Evolutionary conservation across 2,113 vertebrate genomes (phyloP), one percentile per base, ranked within the genome.

Genomic region (Chroicocephalus ridibundus): DNA sequence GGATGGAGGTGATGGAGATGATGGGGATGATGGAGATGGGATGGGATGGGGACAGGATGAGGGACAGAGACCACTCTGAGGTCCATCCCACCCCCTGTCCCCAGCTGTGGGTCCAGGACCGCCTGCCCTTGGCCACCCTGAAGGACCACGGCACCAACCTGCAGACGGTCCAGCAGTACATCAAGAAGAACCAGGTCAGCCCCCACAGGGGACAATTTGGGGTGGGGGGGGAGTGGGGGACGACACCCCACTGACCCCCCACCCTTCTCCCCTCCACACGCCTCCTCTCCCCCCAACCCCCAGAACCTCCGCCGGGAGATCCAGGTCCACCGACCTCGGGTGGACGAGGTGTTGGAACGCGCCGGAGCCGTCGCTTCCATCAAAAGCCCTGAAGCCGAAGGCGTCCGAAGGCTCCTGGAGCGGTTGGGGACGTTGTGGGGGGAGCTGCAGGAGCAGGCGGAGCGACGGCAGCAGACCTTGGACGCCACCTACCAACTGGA

Each of bases 101-200:
- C 47, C 94, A 99, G 99, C 89, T 98, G 52, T 99, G 99, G 99
- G 97, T 99, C 24, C 99, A 99, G 94, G 99, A 99, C 90, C 98
- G 99, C 47, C 98, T 99, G 84, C 99, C 99, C 0, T 80, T 99
- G 97, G 99, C 99, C 94, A 98, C 97, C 55, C 98, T 97, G 90
- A 98, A 98, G 40, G 99, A 99, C 66, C 98, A 98, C 4, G 99
- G 99, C 29, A 98, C 46, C 46, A 98, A 97, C n/a, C 97, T 99
- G 76, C 99, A 99, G 96, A 98, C 98, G 0, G 99, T 99, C 26
- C 99, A 99, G 96, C 99, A 99, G 95, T 97, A 99, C 93, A 99
- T 99, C 98, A 99, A 99, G 97, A 99, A 99, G 97, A 99, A 99
- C 96, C 99, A 99, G 98, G 99, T 97, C 62, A 88, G 96, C 17